A percentile compares a stretch with the other conserved stretches of the same genome.
Evolutionary conservation across 92 coral and sea anemone species (phyloP).

Genomic region (Palythoa grandiflora): DNA sequence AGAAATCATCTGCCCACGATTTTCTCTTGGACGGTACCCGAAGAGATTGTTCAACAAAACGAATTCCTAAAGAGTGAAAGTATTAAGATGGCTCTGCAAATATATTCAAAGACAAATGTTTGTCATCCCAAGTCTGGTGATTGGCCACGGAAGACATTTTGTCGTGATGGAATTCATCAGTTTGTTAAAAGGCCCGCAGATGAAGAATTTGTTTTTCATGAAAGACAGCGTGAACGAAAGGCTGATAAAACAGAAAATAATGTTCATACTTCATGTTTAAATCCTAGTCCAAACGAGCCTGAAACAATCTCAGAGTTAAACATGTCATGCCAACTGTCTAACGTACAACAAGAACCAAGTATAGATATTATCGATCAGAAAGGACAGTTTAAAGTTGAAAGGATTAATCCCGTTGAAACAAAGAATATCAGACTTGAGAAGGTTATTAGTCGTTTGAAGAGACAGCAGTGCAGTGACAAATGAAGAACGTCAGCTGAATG

Average conservation of each 20-base stretch:
- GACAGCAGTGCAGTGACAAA: not conserved
- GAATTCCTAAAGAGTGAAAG: not conserved
- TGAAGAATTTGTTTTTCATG: not conserved
- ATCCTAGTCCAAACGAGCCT: not conserved
- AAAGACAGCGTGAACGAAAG: not conserved
- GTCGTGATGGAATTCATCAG: not conserved
- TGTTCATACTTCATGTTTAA: not conserved
- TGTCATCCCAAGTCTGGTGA: not conserved
- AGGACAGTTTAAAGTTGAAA: not conserved
- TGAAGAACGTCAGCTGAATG: no score
- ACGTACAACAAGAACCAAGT: not conserved
- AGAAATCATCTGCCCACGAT: slow-evolving; percentile 43
- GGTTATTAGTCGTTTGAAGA: not conserved
- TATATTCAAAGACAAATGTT: not conserved
- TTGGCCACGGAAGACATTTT: slow-evolving; percentile 5
- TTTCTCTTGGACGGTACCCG: slow-evolving; percentile 25
- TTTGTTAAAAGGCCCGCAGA: not conserved
- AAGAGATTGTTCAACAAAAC: not conserved
- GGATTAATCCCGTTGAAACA: not conserved
- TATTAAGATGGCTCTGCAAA: not conserved
- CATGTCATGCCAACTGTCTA: not conserved
- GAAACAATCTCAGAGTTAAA: not conserved
- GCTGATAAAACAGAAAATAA: not conserved
- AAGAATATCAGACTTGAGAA: slow-evolving; percentile 22
- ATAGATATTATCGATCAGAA: not conserved